Percentiles rank a stretch among this genome's conserved stretches.
Evolutionary conservation across 2,888 invertebrate species (phyloP).

Genomic region (Drosophila nr. perissopoda): DNA sequence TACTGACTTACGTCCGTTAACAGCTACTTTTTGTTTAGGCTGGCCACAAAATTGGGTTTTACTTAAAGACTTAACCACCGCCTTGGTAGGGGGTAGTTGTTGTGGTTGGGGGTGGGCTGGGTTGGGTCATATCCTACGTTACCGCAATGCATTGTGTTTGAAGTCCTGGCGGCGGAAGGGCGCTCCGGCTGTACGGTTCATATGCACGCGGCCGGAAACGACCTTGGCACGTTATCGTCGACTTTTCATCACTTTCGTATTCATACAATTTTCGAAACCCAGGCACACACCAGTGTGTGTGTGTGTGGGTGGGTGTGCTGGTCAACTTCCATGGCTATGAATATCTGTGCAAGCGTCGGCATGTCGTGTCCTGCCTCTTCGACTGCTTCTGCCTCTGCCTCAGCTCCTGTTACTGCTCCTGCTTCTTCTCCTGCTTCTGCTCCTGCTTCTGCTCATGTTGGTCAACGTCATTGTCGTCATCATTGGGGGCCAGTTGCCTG

Average conservation of each 20-base stretch:
- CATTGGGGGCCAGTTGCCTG: slow-evolving; percentile 38
- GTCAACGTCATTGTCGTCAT: slow-evolving; percentile 22
- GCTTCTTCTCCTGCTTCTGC: neutral
- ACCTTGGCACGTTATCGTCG: slow-evolving; percentile 81
- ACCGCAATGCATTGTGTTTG: slow-evolving; percentile 75
- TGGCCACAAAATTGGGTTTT: slow-evolving; percentile 55
- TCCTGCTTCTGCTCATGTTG: slow-evolving; percentile 18
- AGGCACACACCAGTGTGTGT: slow-evolving; percentile 13
- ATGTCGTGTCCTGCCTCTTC: slow-evolving; percentile 21
- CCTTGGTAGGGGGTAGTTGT: neutral
- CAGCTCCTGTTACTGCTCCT: neutral
- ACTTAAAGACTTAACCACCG: slow-evolving; percentile 60
- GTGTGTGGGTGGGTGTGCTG: neutral
- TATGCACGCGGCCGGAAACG: slow-evolving; percentile 82
- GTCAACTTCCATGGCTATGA: slow-evolving; percentile 25
- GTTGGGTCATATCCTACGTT: slow-evolving; percentile 27
- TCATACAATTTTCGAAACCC: slow-evolving; percentile 72
- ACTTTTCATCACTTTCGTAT: slow-evolving; percentile 81
- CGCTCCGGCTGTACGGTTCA: slow-evolving; percentile 60
- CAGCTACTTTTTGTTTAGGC: slow-evolving; percentile 46
- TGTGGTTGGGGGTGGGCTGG: neutral
- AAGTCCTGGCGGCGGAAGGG: slow-evolving; percentile 31
- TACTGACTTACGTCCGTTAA: slow-evolving; percentile 67
- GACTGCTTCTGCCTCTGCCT: neutral
- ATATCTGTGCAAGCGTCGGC: slow-evolving; percentile 41